These are phyloP conservation scores for Oplegnathus fasciatus DNA, from an alignment of 2,113 vertebrate genomes.

Conservation along the genomic window DNA sequence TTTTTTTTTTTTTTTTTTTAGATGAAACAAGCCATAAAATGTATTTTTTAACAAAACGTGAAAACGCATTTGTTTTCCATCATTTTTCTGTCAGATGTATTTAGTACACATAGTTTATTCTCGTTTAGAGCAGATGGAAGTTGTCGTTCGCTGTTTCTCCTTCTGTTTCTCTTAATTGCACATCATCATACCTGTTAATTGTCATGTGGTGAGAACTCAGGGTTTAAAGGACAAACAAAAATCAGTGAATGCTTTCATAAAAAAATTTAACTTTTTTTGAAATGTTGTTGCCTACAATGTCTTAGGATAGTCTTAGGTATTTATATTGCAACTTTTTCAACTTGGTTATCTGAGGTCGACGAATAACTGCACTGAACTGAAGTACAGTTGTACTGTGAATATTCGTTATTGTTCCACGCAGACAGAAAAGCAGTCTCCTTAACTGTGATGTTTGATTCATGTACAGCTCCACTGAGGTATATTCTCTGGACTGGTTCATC, in stretches of 20 bases:
- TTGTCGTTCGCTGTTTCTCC: conserved; percentile 20
- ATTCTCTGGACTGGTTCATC: conserved; percentile 1
- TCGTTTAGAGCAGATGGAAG: background rate
- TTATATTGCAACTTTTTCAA: conserved; percentile 43
- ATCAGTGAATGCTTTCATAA: conserved; percentile 57
- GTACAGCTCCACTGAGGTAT: background rate
- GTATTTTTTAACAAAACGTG: conserved; percentile 28
- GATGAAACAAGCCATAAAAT: conserved; percentile 68
- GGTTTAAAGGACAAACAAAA: conserved; percentile 68
- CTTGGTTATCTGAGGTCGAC: conserved; percentile 23
- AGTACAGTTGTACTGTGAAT: conserved; percentile 50
- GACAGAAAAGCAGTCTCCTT: conserved; percentile 9
- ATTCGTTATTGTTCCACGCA: conserved; percentile 16
- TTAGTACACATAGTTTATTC: background rate
- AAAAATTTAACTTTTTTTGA: conserved; percentile 55
- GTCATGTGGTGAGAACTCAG: conserved; percentile 78
- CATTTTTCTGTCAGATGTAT: background rate
- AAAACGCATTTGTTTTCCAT: conserved; percentile 8
- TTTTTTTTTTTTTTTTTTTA: conserved; percentile 18
- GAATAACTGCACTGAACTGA: conserved; percentile 33
- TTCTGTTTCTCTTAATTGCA: conserved; percentile 59
- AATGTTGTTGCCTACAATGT: conserved; percentile 53
- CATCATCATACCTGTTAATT: conserved; percentile 35
- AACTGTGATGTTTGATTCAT: conserved; percentile 9
- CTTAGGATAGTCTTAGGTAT: conserved; percentile 41